Percentiles rank a stretch among this genome's conserved stretches.
Conservation (phyloP, 1,140 invertebrate species). For the Uloborus diversus region DNA sequence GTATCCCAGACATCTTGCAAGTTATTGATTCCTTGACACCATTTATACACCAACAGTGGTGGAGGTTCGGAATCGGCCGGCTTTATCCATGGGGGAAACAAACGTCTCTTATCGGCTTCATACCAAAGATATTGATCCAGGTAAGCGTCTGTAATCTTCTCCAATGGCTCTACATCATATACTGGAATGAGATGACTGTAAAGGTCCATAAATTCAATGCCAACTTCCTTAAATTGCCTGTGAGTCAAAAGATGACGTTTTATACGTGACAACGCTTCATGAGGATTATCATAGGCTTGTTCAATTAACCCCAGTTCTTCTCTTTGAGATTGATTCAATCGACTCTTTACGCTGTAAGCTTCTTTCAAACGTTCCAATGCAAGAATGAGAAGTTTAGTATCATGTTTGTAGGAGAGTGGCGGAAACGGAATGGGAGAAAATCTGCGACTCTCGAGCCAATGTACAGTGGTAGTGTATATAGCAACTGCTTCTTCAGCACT, state of each 20-base stretch:
- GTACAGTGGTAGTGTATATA: conserved; percentile 99
- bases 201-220: conserved; percentile 99
- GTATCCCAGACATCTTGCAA: conserved; percentile 99
- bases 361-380: conserved; percentile 97
- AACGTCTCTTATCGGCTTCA: conserved; percentile 95
- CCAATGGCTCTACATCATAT: conserved; percentile 98
- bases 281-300: conserved; percentile 99
- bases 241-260: conserved; percentile 99
- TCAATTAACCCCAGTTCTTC: conserved; percentile 99
- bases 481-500: conserved; percentile 99
- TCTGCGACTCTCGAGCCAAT: conserved; percentile 97
- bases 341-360: conserved; percentile 98
- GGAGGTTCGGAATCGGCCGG: conserved; percentile 98
- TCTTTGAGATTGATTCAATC: conserved; percentile 97
- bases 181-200: conserved; percentile 99
- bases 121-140: conserved; percentile 99
- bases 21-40: conserved; percentile 99
- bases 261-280: conserved; percentile 97
- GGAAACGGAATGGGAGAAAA: conserved; percentile 99
- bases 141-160: conserved; percentile 99
- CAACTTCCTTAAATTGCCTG: conserved; percentile 96
- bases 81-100: conserved; percentile 99
- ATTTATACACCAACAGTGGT: conserved; percentile 97
- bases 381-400: conserved; percentile 97
- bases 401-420: conserved; percentile 98